phyloP scores from a whole-genome alignment of 2,797 vertebrate species.

The Percopsis omiscomaycus region DNA sequence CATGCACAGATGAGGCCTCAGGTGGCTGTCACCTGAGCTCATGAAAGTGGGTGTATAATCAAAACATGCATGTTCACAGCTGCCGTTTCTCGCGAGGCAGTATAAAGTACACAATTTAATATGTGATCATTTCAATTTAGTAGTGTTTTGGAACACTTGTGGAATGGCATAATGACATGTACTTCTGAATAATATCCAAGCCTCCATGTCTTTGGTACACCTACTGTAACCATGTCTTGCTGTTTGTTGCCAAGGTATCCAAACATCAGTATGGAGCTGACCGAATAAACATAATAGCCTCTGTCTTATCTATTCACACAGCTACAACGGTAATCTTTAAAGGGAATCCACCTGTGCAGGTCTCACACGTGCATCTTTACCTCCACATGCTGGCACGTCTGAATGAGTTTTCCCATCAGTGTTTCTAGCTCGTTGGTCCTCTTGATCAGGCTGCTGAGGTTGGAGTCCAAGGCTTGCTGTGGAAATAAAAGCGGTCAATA shows the following conservation, averaged over 20 bases:
- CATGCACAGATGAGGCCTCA: constrained; percentile 40
- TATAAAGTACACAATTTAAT: constrained; percentile 6
- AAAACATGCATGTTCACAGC: constrained; percentile 48
- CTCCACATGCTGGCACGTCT: constrained; percentile 98
- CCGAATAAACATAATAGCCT: too few relatives aligned
- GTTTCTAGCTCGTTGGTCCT: constrained; percentile 98
- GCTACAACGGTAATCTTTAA: too few relatives aligned
- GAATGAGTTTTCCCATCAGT: constrained; percentile 96
- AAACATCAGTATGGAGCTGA: too few relatives aligned
- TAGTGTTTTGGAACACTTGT: too few relatives aligned
- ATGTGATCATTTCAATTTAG: neutral
- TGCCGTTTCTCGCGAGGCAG: constrained; percentile 14
- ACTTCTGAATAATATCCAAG: too few relatives aligned
- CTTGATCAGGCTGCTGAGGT: constrained; percentile 96
- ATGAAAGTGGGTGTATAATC: constrained; percentile 29
- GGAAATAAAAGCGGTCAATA: constrained; percentile 60
- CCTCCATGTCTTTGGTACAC: too few relatives aligned
- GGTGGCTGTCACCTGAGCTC: constrained; percentile 56
- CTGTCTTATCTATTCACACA: too few relatives aligned
- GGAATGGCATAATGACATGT: too few relatives aligned
- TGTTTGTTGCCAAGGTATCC: too few relatives aligned
- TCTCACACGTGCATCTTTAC: constrained; percentile 78
- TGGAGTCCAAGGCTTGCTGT: constrained; percentile 95
- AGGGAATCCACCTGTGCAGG: constrained; percentile 23
- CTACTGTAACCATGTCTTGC: too few relatives aligned